Evolutionary conservation across 2,797 vertebrate genomes (phyloP).

Genomic region (Amphiprion clarkii): DNA sequence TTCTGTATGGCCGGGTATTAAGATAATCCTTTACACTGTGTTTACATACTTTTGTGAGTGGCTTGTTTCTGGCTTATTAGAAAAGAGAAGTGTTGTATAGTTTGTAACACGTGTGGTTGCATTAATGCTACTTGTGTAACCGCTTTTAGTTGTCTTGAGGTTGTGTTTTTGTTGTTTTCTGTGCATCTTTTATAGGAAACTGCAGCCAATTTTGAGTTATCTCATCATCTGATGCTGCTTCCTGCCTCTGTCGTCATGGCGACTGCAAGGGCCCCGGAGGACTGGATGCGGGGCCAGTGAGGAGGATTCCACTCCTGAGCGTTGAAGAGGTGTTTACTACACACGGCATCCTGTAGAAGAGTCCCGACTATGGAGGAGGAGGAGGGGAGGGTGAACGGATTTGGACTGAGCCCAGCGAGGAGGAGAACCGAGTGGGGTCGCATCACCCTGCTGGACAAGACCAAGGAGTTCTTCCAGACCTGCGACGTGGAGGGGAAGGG

Average conservation of each 20-base stretch:
- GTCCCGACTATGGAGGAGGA: conserved; percentile 73
- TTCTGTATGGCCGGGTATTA: conserved; percentile 66
- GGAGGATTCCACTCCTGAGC: conserved; percentile 22
- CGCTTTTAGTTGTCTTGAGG: not conserved
- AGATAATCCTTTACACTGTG: conserved; percentile 71
- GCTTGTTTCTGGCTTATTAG: conserved; percentile 41
- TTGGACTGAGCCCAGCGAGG: conserved; percentile 27
- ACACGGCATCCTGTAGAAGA: conserved; percentile 8
- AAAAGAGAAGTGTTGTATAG: conserved; percentile 48
- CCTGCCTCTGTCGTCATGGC: conserved; percentile 48
- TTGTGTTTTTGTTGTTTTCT: conserved; percentile 5
- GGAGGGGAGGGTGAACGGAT: conserved; percentile 55
- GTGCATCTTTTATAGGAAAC: conserved; percentile 36
- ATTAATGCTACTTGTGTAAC: conserved; percentile 35
- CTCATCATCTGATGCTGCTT: conserved; percentile 49
- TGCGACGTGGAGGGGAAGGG: conserved; percentile 93
- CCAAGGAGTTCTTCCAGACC: conserved; percentile 92
- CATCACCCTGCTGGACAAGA: conserved; percentile 86
- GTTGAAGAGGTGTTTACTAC: conserved; percentile 5
- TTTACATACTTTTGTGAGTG: conserved; percentile 61
- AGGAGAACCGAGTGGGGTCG: conserved; percentile 68
- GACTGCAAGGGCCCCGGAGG: conserved; percentile 27
- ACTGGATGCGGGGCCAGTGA: conserved; percentile 28
- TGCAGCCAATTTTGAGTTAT: conserved; percentile 6
- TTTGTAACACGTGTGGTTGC: conserved; percentile 6